Base-by-base conservation (phyloP, 2,113 vertebrate genomes). In the Casuarius casuarius region DNA sequence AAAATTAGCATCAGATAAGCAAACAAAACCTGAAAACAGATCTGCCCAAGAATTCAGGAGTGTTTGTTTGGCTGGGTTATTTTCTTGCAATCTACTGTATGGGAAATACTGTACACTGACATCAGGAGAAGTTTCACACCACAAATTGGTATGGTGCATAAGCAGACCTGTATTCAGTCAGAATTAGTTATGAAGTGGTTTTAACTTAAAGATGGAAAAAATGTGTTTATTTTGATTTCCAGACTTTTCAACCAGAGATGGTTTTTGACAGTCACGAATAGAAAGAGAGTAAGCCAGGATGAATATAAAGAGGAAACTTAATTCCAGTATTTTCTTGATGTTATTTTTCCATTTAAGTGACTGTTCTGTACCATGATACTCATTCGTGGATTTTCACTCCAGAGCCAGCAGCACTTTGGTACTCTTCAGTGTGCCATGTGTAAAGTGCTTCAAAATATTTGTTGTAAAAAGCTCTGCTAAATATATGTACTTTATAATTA, bases 241-340 rank as follows among this genome's bases (percentile, higher is more conserved):
- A 89, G 59, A 51, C 59, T 86, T 92, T 70, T 85, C 84, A 70
- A 78, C 79, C 66, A 90, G 81, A 83, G 85, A 26, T 3, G 1
- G 31, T 87, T 91, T 94, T 74, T 89, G 49, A 49, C 77, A 56
- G 26, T 96, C 78, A 85, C 67, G 82, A 76, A 62, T 38, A 72
- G 59, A 75, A 71, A 92, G 84, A 75, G 74, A 92, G 84, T 66
- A 73, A 95, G 61, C 33, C 78, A 87, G 78, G 63, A 73, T 89
- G 81, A 90, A 65, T 63, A 68, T 40, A 76, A 78, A 94, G 78
- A 66, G 79, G 84, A 70, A 96, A 90, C 56, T 78, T 90, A 75
- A 84, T 80, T 84, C 59, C 35, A 15, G 76, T 96, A 78, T 92
- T 97, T 77, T 92, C 75, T 62, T 96, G 96, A 90, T 87, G 90